Evolutionary conservation across 2,113 vertebrate species (phyloP).

Genomic region (Gasterosteus aculeatus): DNA sequence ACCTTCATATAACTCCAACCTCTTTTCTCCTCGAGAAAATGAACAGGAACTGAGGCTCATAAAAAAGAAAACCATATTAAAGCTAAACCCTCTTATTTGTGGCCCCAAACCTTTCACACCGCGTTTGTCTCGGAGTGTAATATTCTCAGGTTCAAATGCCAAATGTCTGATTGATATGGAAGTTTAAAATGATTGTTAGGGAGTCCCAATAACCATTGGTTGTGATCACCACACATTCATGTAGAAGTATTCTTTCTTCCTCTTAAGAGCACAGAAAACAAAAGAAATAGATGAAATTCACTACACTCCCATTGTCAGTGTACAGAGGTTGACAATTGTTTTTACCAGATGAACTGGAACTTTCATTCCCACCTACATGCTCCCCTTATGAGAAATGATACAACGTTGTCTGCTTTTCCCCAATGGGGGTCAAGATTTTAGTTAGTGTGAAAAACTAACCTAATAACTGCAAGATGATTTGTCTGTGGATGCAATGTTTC

Average conservation of each 20-base stretch:
- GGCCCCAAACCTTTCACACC: neutral
- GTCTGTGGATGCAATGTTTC: no score
- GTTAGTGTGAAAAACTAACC: no score
- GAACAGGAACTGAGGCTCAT: conserved; percentile 64
- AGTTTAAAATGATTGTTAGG: neutral
- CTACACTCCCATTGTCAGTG: neutral
- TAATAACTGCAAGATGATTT: neutral
- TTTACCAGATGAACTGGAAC: no score
- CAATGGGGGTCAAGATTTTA: no score
- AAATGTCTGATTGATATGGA: neutral
- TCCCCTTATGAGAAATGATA: neutral
- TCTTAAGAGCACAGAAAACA: neutral
- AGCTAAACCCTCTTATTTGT: conserved; percentile 25
- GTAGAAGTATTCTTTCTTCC: no score
- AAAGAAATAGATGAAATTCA: neutral
- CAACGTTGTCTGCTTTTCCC: neutral
- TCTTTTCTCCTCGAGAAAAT: conserved; percentile 69
- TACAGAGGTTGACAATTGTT: no score
- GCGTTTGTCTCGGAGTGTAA: neutral
- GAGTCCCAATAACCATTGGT: neutral
- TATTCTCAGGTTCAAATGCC: neutral
- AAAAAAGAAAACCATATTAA: conserved; percentile 43
- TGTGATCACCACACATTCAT: neutral
- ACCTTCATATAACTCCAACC: conserved; percentile 75
- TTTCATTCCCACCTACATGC: neutral